These are phyloP conservation scores for Sylvilagus floridanus DNA, from an alignment of 2,797 vertebrate genomes.

Conservation along the genomic window DNA sequence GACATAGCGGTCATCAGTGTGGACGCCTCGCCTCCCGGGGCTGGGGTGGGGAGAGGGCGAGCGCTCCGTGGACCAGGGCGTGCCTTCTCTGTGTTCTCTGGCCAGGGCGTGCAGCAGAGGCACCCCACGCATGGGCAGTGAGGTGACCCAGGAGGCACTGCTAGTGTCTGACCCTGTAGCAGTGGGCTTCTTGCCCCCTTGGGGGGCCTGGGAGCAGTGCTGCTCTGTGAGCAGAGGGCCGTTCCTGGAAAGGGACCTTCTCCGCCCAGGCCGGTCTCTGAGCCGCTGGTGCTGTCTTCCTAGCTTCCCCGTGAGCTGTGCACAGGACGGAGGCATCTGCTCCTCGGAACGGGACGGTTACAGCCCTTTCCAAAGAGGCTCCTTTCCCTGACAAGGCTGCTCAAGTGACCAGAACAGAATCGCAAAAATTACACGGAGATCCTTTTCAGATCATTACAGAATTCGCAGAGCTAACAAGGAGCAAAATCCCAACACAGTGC, in stretches of 20 bases:
- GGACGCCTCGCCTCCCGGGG: neutral
- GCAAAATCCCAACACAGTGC: neutral
- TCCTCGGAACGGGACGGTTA: neutral
- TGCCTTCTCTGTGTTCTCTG: neutral
- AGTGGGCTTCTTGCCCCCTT: neutral
- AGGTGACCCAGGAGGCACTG: too few relatives aligned
- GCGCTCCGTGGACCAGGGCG: neutral
- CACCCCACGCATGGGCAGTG: fast-evolving
- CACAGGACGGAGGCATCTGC: neutral
- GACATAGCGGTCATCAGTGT: fast-evolving
- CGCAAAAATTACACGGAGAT: neutral
- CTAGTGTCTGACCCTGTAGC: too few relatives aligned
- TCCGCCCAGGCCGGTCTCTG: neutral
- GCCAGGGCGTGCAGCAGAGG: neutral
- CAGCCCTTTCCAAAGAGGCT: neutral
- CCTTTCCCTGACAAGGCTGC: neutral
- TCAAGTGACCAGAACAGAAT: neutral
- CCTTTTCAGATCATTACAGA: neutral
- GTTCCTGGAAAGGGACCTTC: fast-evolving
- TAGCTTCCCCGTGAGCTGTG: neutral
- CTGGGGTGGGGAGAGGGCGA: neutral
- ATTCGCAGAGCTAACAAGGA: neutral
- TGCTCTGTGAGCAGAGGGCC: neutral
- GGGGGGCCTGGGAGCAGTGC: neutral
- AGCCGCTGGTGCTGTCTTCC: neutral